Percentiles rank a stretch among this genome's conserved stretches.
These are phyloP conservation scores for Artibeus lituratus DNA, from an alignment of 2,797 vertebrate species.

Conservation along the genomic window DNA sequence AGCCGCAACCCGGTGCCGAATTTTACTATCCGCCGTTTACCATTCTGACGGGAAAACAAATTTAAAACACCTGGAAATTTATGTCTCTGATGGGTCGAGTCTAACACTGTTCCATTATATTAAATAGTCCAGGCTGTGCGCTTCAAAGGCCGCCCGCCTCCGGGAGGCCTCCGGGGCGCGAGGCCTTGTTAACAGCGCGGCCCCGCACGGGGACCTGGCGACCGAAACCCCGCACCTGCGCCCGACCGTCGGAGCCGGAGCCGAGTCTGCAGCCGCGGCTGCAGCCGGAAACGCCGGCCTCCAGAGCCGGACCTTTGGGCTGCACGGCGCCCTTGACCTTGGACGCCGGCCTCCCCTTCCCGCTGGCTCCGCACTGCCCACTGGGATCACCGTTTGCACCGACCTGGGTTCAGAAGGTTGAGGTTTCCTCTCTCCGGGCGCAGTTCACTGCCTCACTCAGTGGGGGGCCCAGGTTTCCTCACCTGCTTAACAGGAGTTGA, in stretches of 20 bases:
- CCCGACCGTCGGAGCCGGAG: neutral
- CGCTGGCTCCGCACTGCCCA: neutral
- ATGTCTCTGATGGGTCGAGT: conserved; percentile 75
- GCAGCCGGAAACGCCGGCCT: neutral
- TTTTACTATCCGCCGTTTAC: conserved; percentile 74
- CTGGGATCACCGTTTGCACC: rapidly evolving
- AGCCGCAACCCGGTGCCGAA: conserved; percentile 32
- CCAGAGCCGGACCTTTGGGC: neutral
- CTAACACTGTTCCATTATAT: conserved; percentile 72
- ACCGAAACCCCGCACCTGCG: neutral
- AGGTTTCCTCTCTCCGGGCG: neutral
- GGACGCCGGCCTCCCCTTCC: neutral
- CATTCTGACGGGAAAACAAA: conserved; percentile 73
- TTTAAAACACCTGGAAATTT: conserved; percentile 78
- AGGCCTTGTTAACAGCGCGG: neutral
- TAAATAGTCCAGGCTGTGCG: conserved; percentile 70
- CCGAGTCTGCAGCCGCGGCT: neutral
- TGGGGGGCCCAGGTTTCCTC: neutral
- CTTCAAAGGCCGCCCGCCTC: conserved; percentile 71
- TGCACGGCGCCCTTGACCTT: neutral
- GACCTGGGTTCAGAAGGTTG: neutral
- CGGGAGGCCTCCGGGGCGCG: neutral
- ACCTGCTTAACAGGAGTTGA: neutral
- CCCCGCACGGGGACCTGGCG: neutral
- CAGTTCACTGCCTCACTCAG: no score